These are phyloP conservation scores for Magallana angulata DNA, from an alignment of 1,140 invertebrate species.

Conservation along the genomic window DNA sequence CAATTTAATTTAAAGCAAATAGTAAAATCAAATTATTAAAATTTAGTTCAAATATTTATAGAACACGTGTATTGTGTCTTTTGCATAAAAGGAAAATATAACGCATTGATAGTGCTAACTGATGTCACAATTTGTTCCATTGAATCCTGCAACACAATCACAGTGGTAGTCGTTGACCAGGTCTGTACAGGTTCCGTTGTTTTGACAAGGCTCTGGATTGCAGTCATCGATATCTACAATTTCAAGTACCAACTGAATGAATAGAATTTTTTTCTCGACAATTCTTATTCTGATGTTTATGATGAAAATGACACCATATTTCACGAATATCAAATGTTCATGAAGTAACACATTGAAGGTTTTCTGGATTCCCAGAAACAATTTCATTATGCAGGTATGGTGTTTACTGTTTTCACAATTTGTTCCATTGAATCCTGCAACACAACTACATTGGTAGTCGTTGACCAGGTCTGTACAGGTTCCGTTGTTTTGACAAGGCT, in stretches of 20 bases:
- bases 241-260: no score
- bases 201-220: background rate
- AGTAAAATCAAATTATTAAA: no score
- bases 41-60: no score
- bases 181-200: background rate
- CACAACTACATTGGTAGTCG: slow-evolving; percentile 1
- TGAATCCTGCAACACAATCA: background rate
- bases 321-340: no score
- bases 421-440: background rate
- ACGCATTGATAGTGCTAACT: background rate
- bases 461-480: slow-evolving; percentile 18
- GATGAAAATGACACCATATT: no score
- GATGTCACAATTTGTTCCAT: background rate
- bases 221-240: no score
- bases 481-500: slow-evolving; percentile 22
- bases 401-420: slow-evolving; percentile 7
- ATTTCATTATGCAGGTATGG: no score
- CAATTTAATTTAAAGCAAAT: background rate
- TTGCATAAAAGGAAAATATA: background rate
- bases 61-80: no score
- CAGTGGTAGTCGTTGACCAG: background rate
- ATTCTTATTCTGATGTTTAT: no score
- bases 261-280: no score
- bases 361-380: background rate
- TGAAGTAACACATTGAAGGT: no score